Base-by-base conservation (phyloP, 2,888 invertebrate genomes). In the Sminthurides aquaticus region DNA sequence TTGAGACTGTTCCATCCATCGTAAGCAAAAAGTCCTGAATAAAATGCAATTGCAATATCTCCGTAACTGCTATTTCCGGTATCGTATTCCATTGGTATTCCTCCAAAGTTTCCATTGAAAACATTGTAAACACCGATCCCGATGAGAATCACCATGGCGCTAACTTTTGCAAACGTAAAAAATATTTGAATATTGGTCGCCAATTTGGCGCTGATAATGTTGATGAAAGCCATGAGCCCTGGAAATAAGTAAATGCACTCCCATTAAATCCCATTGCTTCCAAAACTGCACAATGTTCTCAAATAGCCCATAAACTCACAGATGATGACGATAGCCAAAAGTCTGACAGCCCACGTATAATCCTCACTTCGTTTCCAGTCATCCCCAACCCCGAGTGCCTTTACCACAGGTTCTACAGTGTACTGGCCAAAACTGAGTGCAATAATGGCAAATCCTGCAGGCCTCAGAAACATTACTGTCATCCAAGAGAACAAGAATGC, bases 181-280 rank as follows among this genome's bases (percentile, higher is more conserved):
- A 25, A 20, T 20, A 55, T 61, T 27, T 55, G 52, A 8, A 29
- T 28, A 15, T 24, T 52, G 27, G 26, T 20, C 3, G 61, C 27
- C 22, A 55, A 2, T 20, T 55, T 60, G 20, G 27, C 60, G 29
- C 49, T 60, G 3, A 15, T 11, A 49, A 60, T 60, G 49, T 60
- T 60, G 8, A 60, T 18, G 26, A 22, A 3, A 5, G 49, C 60
- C 8, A 60, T 18, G 15, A n/a, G 5, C 34, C 25, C 43, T 43
- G 24, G 24, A 26, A 58, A 58, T 34, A 11, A 34, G 5, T n/a
- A n/a, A n/a, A n/a, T n/a, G n/a, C n/a, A n/a, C n/a, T n/a, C n/a
- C n/a, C n/a, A n/a, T n/a, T n/a, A n/a, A n/a, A n/a, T n/a, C n/a
- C n/a, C n/a, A n/a, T n/a, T n/a, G n/a, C n/a, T n/a, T n/a, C n/a